Evolutionary conservation across 2,888 invertebrate species (phyloP).

Genomic region (Catotricha subobsoleta): DNA sequence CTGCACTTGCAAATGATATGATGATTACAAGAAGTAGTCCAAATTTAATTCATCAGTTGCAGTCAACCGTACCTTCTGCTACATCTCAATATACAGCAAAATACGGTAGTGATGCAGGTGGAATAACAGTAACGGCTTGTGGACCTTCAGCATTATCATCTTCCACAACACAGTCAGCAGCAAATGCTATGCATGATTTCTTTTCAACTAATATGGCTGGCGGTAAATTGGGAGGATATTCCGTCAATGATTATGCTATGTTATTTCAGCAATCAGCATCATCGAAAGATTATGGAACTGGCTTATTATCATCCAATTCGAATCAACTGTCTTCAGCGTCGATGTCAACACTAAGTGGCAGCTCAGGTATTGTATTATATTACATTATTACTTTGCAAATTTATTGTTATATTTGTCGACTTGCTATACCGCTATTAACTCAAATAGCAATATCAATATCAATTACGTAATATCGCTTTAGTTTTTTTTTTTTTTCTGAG

Average conservation of each 20-base stretch:
- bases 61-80: too few relatives aligned
- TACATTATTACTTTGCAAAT: too few relatives aligned
- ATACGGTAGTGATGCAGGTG: neutral
- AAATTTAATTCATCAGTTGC: neutral
- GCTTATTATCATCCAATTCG: slow-evolving; percentile 25
- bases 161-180: neutral
- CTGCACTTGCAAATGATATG: neutral
- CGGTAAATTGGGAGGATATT: slow-evolving; percentile 27
- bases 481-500: too few relatives aligned
- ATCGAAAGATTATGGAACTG: slow-evolving; percentile 22
- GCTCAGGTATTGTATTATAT: too few relatives aligned
- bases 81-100: neutral
- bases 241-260: slow-evolving; percentile 23
- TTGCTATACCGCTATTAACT: too few relatives aligned
- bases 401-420: neutral
- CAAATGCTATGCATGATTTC: slow-evolving; percentile 19
- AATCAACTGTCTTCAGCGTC: slow-evolving; percentile 25
- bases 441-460: too few relatives aligned
- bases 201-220: slow-evolving; percentile 28
- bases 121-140: too few relatives aligned
- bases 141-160: too few relatives aligned
- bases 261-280: slow-evolving; percentile 16
- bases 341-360: slow-evolving; percentile 22
- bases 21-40: neutral
- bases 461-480: too few relatives aligned